Evolutionary conservation across 2,113 vertebrate genomes (phyloP).

Genomic region (Chloebia gouldiae): DNA sequence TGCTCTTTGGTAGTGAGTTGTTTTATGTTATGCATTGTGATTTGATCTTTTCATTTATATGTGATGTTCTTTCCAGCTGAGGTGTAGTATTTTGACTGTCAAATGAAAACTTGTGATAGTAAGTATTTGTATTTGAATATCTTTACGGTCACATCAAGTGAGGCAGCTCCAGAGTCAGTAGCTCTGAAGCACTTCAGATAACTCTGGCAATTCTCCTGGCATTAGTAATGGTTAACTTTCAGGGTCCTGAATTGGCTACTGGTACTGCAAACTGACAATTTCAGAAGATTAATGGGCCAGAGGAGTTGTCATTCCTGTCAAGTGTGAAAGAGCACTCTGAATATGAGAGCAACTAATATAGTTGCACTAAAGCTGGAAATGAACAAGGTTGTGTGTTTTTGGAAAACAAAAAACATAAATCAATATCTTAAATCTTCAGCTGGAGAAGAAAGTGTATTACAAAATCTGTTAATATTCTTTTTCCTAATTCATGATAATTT

Average conservation of each 20-base stretch:
- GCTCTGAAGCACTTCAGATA: background rate
- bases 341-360: background rate
- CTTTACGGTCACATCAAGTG: background rate
- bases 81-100: background rate
- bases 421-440: background rate
- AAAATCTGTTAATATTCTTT: background rate
- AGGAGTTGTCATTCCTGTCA: background rate
- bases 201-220: background rate
- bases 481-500: background rate
- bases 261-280: background rate
- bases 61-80: background rate
- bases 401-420: background rate
- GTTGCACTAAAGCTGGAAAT: background rate
- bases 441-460: background rate
- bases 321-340: background rate
- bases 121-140: background rate
- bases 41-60: background rate
- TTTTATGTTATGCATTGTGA: background rate
- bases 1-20: background rate
- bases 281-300: background rate
- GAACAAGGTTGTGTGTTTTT: background rate
- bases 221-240: background rate
- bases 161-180: background rate
- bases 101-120: background rate
- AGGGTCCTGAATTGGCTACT: background rate